Base-by-base conservation (phyloP, 2,113 vertebrate genomes). In the Okapia johnstoni region DNA sequence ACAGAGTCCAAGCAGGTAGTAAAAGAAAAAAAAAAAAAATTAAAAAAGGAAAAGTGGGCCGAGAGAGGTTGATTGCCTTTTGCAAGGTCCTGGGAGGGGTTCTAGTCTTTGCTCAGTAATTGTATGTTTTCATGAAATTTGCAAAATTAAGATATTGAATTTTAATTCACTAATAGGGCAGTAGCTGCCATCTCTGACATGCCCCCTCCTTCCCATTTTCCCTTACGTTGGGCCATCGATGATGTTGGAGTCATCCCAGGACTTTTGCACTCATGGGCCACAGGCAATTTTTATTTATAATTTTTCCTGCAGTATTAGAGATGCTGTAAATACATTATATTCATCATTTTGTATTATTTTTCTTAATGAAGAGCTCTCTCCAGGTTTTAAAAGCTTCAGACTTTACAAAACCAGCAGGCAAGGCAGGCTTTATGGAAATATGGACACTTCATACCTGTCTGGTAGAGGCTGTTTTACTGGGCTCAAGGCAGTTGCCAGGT, bases 51-150 rank as follows among this genome's bases (percentile, higher is more conserved):
- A 48, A 84, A 92, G 8, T 23, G 77, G 77, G 13, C 7, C 1
- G 1, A 28, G 7, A 13, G 7, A n/a, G 21, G 54, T 0, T 2
- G 16, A 19, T 0, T 48, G 9, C 60, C 17, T n/a, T 55, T 30
- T 25, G 5, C 46, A 48, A 61, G 23, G 9, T 25, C 40, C 23
- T 92, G 2, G 2, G 33, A 46, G 17, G 21, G 9, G 28, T 25
- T 28, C 83, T 9, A 36, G 52, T 9, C 40, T 13, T 3, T 46
- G 25, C 46, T 54, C 21, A 0, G 21, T 15, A 28, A 81, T 28
- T 0, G 0, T 14, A 0, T n/a, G 13, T 80, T 90, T 61, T 40
- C 36, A 30, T 54, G 77, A 55, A 43, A 94, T 40, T 43, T 76
- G 16, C 19, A 77, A 26, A 92, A 80, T n/a, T 26, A 36, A 81